A percentile compares a stretch with the other conserved stretches of the same genome.
Conservation (phyloP, 1,140 invertebrate genomes). For the Chlorops oryzae region DNA sequence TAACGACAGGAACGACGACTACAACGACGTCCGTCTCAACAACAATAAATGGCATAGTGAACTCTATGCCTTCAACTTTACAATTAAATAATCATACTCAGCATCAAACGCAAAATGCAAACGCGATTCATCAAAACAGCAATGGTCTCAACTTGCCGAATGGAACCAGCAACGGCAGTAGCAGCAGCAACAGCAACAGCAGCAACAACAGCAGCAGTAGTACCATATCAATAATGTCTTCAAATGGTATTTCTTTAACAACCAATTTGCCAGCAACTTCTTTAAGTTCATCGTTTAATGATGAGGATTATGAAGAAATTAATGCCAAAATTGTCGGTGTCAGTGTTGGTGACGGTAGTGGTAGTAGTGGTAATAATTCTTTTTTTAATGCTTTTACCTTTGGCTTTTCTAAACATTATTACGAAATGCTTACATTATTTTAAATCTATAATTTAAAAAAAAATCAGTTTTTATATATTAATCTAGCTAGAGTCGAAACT, state of each 20-base stretch:
- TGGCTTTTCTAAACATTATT: too few relatives aligned
- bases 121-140: too few relatives aligned
- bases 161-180: constrained; percentile 10
- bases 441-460: too few relatives aligned
- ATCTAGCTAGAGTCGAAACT: too few relatives aligned
- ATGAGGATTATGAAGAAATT: constrained; percentile 21
- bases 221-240: constrained; percentile 1
- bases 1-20: constrained; percentile 14
- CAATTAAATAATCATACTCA: too few relatives aligned
- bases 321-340: constrained; percentile 8
- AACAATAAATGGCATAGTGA: too few relatives aligned
- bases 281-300: constrained; percentile 16
- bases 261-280: constrained; percentile 23
- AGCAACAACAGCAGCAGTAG: constrained; percentile 10
- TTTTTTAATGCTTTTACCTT: constrained; percentile 28
- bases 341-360: constrained; percentile 27
- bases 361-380: constrained; percentile 34
- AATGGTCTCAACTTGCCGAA: too few relatives aligned
- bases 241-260: constrained; percentile 16
- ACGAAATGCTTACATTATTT: too few relatives aligned
- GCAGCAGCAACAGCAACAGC: constrained; percentile 17
- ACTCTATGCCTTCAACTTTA: too few relatives aligned
- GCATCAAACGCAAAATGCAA: too few relatives aligned
- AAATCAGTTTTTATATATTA: too few relatives aligned
- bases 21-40: too few relatives aligned